Base-by-base conservation (phyloP, 2,888 invertebrate species). In the Antitype chi region DNA sequence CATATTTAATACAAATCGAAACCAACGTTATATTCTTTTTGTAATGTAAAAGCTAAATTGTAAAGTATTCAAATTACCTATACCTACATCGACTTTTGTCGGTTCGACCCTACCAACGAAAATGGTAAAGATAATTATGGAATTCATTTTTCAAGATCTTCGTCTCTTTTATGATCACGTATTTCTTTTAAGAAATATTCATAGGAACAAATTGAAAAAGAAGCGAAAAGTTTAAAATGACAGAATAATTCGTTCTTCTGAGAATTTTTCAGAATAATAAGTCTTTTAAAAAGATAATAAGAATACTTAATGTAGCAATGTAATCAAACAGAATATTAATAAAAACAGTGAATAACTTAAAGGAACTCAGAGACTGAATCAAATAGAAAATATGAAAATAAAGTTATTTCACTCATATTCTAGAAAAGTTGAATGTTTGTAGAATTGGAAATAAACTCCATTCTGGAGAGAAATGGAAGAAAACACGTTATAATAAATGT, bases 361-460 rank as follows among this genome's bases (percentile, higher is more conserved):
- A 85, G 7, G 59, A 68, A 32, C 47, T 62, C 23, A 20, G 63
- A 62, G n/a, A 62, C 49, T 6, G 47, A 64, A 63, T 47, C 17
- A 47, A 76, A 69, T 49, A 20, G 32, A 59, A 70, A 73, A 80
- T 55, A 70, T 67, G 60, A 68, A 59, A 57, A 60, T 32, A 20
- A 59, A 55, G 17, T 69, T 55, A 57, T 57, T 73, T 57, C n/a
- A 69, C 72, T 66, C 9, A 72, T 28, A 43, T 57, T 74, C 43
- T 74, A 62, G 32, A 11, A 85, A 53, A 23, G 49, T 49, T 32
- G 20, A 74, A 70, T 63, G 28, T 68, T 75, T 85, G 68, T 63
- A 32, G 23, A 64, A 17, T 9, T 59, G n/a, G 52, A 57, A 59
- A 7, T 8, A 70, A 74, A 38, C 49, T 83, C 0, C 17, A 13